These are phyloP conservation scores for Ennomos erosarius DNA, from an alignment of 2,888 invertebrate species.

Conservation along the genomic window DNA sequence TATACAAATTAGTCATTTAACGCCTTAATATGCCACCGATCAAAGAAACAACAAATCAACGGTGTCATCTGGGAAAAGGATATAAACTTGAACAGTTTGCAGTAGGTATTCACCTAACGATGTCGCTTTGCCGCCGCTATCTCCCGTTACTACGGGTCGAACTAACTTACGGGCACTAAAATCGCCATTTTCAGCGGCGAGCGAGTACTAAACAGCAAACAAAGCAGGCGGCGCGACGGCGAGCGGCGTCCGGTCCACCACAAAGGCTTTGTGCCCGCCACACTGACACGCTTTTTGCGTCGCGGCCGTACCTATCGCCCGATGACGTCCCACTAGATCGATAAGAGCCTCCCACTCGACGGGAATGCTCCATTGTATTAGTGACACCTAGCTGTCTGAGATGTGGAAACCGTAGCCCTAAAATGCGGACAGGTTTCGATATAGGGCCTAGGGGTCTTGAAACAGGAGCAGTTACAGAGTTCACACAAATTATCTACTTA, in stretches of 20 bases:
- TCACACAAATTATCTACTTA: too few species aligned
- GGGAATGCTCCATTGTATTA: constrained; percentile 80
- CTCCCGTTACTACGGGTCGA: constrained; percentile 49
- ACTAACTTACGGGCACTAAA: constrained; percentile 68
- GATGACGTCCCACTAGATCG: constrained; percentile 84
- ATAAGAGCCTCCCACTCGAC: constrained; percentile 82
- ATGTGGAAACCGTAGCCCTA: constrained; percentile 80
- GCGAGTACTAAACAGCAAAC: constrained; percentile 79
- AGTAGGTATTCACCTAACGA: constrained; percentile 16
- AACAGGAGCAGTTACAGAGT: constrained; percentile 14
- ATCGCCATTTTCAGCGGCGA: constrained; percentile 74
- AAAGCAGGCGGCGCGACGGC: constrained; percentile 74
- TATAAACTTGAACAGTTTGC: constrained; percentile 5
- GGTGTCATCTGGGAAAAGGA: too few species aligned
- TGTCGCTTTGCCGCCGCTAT: constrained; percentile 28
- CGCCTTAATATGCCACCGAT: too few species aligned
- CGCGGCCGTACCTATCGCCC: constrained; percentile 80
- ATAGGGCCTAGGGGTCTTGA: constrained; percentile 30
- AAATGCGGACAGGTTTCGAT: constrained; percentile 54
- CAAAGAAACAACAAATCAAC: too few species aligned
- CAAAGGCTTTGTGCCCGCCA: constrained; percentile 76
- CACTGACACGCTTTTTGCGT: constrained; percentile 84
- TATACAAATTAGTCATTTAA: too few species aligned
- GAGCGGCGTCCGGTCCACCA: constrained; percentile 80
- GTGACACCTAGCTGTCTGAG: constrained; percentile 80